phyloP scores from a whole-genome alignment of 2,888 invertebrate species.

The Ametastegia equiseti region DNA sequence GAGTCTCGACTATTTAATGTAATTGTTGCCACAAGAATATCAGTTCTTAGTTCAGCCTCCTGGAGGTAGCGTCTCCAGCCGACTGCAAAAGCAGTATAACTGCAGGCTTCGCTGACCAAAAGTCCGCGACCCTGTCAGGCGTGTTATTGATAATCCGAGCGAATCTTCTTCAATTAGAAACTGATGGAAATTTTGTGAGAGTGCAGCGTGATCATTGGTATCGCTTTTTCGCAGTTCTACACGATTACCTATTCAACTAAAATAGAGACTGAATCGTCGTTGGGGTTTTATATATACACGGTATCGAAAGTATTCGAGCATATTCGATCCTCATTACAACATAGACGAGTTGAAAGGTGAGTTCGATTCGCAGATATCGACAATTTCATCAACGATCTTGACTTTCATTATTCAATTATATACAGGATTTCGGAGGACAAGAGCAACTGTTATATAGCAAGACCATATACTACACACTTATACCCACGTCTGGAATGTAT shows the following conservation, averaged over 20 bases:
- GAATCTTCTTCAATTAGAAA: slow-evolving; percentile 56
- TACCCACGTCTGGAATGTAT: slow-evolving; percentile 8
- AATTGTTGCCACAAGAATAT: neutral
- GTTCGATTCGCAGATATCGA: slow-evolving; percentile 40
- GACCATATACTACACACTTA: neutral
- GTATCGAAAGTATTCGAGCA: neutral
- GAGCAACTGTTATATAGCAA: slow-evolving; percentile 19
- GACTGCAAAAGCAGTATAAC: neutral
- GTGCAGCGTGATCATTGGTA: slow-evolving; percentile 32
- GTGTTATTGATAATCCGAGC: slow-evolving; percentile 52
- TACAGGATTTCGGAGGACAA: neutral
- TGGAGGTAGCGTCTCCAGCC: neutral
- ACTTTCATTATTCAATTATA: slow-evolving; percentile 13
- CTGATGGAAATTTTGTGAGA: slow-evolving; percentile 52
- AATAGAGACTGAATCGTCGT: neutral
- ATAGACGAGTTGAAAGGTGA: slow-evolving; percentile 8
- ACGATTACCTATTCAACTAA: neutral
- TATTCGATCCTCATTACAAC: no score
- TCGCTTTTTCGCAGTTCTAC: slow-evolving; percentile 31
- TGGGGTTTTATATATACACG: neutral
- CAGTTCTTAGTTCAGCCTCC: neutral
- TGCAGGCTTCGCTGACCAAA: slow-evolving; percentile 5
- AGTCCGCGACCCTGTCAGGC: slow-evolving; percentile 15
- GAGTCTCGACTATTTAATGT: neutral
- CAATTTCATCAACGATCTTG: slow-evolving; percentile 39